These are phyloP conservation scores for Hylaeus volcanicus DNA, from an alignment of 1,140 invertebrate species.

Conservation along the genomic window DNA sequence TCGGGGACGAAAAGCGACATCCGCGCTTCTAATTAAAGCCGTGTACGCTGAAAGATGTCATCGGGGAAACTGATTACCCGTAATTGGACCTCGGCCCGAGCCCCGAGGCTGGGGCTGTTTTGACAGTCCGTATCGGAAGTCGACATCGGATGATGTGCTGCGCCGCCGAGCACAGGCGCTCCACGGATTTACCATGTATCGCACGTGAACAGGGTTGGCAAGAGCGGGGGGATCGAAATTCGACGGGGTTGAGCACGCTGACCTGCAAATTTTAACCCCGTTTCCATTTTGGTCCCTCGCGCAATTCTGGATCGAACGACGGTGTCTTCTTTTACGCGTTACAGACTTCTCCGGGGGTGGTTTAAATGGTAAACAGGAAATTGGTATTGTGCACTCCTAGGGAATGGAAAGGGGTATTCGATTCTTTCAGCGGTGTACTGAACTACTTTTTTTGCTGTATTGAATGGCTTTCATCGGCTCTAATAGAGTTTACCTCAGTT, in stretches of 20 bases:
- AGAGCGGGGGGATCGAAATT: conserved; percentile 49
- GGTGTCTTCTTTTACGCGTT: too few relatives aligned
- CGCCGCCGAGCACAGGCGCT: conserved; percentile 36
- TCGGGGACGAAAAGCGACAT: conserved; percentile 48
- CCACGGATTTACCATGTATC: conserved; percentile 39
- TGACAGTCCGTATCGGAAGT: conserved; percentile 59
- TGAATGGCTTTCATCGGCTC: too few relatives aligned
- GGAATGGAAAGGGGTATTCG: too few relatives aligned
- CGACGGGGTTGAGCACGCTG: neutral
- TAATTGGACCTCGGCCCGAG: conserved; percentile 54
- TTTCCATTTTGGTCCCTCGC: too few relatives aligned
- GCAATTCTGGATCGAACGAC: too few relatives aligned
- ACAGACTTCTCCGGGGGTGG: too few relatives aligned
- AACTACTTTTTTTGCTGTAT: too few relatives aligned
- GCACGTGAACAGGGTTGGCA: conserved; percentile 33
- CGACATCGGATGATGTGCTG: conserved; percentile 49
- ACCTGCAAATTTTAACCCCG: conserved; percentile 1
- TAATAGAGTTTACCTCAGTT: too few relatives aligned
- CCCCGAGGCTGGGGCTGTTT: conserved; percentile 32
- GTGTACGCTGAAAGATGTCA: conserved; percentile 59
- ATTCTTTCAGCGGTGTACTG: too few relatives aligned
- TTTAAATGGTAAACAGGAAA: too few relatives aligned
- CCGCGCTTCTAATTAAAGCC: conserved; percentile 61
- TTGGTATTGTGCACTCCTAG: too few relatives aligned
- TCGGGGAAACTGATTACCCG: conserved; percentile 62